Base-by-base conservation (phyloP, 2,797 vertebrate species). In the Synaphobranchus kaupii region DNA sequence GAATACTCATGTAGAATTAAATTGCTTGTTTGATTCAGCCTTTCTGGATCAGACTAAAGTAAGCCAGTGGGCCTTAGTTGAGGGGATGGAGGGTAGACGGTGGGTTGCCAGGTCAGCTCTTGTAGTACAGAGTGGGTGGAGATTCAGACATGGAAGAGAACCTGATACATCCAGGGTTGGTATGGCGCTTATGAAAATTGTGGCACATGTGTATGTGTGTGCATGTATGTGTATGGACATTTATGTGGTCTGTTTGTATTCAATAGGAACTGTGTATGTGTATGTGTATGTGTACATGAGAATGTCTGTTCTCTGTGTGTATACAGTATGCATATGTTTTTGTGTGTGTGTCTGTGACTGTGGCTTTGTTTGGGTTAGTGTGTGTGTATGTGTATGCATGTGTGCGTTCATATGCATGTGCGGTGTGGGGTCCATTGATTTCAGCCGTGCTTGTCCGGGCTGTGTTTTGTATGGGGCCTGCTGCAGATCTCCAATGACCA, bases 321-420 rank as follows among this genome's bases (percentile, higher is more conserved):
- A 31, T 83, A 25, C 28, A 83, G 20, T 82, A 78, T 22, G 52
- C 25, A 9, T 39, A 25, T 17, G 50, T 63, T 47, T 12, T 12
- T 66, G 84, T 86, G 44, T 86, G 84, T 25, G 31, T 87, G 86
- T 83, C 71, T 87, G 47, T 44, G 39, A 56, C 31, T 73, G 50
- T 63, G 28, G 5, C 31, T 44, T 20, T 28, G 88, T 63, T 84
- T 89, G n/a, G n/a, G n/a, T n/a, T n/a, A n/a, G 84, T 86, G 44
- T 86, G 84, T 25, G 31, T 87, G 86, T 83, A 54, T 87, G 47
- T 44, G 39, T 63, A 83, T 89, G 85, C 81, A 82, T 83, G 80
- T 87, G 83, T 9, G 89, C 83, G 88, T 88, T 48, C 82, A 84
- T 34, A 22, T 50, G 50, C 58, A n/a, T 48, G 34, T 88, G 84